A percentile compares a stretch with the other conserved stretches of the same genome.
Evolutionary conservation across 2,888 invertebrate species (phyloP).

Genomic region (Aethes cnicana): DNA sequence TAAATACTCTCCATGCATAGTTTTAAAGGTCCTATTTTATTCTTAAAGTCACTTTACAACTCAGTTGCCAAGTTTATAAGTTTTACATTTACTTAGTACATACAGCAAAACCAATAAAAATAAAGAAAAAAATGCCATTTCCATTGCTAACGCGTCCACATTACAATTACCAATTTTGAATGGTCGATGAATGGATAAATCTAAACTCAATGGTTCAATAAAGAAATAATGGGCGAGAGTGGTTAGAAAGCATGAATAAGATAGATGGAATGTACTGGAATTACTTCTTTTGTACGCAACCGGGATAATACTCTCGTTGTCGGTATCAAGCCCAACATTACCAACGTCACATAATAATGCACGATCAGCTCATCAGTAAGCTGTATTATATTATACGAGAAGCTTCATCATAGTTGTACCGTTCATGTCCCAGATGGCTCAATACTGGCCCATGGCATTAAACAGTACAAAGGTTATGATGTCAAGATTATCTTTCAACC

Average conservation of each 20-base stretch:
- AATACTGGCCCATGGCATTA: constrained; percentile 20
- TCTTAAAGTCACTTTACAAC: too few relatives aligned
- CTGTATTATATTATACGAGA: constrained; percentile 12
- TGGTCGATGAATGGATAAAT: constrained; percentile 41
- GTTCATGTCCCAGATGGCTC: constrained; percentile 28
- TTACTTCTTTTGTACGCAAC: neutral
- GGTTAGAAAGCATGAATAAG: constrained; percentile 8
- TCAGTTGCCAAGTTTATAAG: too few relatives aligned
- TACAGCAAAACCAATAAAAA: too few relatives aligned
- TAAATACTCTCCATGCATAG: too few relatives aligned
- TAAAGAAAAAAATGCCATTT: neutral
- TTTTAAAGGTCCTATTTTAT: too few relatives aligned
- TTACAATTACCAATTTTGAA: constrained; percentile 35
- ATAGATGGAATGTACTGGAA: neutral
- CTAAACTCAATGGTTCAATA: constrained; percentile 42
- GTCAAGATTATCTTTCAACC: constrained; percentile 24
- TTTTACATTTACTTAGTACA: too few relatives aligned
- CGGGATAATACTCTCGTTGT: neutral
- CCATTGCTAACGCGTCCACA: constrained; percentile 27
- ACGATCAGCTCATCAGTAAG: constrained; percentile 5
- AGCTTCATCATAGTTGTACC: constrained; percentile 28
- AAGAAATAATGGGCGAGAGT: constrained; percentile 40
- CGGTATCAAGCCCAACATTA: neutral
- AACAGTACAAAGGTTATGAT: constrained; percentile 18
- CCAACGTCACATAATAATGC: neutral